Percentiles rank a stretch among this genome's conserved stretches.
These are phyloP conservation scores for Trachymyrmex cornetzi DNA, from an alignment of 1,140 invertebrate genomes.

Conservation along the genomic window DNA sequence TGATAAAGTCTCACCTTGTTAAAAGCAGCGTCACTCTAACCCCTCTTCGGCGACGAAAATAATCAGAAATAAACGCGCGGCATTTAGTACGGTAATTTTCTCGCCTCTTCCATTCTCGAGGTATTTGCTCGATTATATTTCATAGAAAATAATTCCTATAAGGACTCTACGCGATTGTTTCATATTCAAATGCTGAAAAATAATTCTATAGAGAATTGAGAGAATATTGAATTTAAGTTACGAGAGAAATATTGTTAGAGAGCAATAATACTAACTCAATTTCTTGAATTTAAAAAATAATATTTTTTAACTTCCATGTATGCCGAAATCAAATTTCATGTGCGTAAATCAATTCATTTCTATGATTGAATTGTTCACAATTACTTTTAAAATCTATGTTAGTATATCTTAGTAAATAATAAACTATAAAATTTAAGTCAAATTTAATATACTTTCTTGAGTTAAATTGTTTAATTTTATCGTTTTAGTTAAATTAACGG, in stretches of 20 bases:
- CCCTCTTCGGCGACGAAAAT: conserved; percentile 15
- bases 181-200: neutral
- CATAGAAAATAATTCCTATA: neutral
- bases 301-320: too few species aligned
- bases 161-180: neutral
- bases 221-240: neutral
- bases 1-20: conserved; percentile 63
- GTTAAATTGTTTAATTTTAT: too few species aligned
- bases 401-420: too few species aligned
- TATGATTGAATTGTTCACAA: too few species aligned
- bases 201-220: neutral
- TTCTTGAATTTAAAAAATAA: too few species aligned
- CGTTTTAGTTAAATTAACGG: too few species aligned
- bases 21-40: conserved; percentile 42
- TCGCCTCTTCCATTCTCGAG: neutral
- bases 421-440: too few species aligned
- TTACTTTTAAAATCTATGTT: too few species aligned
- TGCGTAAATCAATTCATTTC: too few species aligned
- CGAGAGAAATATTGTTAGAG: neutral
- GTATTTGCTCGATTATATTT: conserved; percentile 1
- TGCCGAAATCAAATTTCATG: too few species aligned
- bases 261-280: too few species aligned
- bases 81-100: conserved; percentile 23
- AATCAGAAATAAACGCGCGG: conserved; percentile 48
- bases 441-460: too few species aligned